These are phyloP conservation scores for Cochlearius cochlearius DNA, from an alignment of 2,113 vertebrate genomes.

Conservation along the genomic window DNA sequence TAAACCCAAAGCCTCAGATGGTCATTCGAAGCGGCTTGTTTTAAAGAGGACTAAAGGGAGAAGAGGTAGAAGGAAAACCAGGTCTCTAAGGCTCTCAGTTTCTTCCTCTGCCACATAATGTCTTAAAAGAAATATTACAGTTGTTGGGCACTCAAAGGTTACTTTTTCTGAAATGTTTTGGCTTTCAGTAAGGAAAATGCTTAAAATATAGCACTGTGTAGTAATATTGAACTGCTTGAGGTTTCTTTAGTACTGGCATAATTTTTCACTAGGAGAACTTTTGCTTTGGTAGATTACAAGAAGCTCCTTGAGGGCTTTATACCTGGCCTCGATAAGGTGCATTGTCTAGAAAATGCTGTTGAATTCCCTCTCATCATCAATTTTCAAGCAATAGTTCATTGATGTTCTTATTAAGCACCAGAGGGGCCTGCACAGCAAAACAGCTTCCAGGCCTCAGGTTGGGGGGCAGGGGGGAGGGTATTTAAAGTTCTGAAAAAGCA, in stretches of 20 bases:
- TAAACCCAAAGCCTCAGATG: background rate
- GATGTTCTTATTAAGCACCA: background rate
- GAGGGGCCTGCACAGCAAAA: background rate
- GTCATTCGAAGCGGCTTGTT: background rate
- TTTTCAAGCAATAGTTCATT: background rate
- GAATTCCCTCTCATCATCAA: background rate
- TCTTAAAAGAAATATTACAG: background rate
- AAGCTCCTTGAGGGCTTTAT: background rate
- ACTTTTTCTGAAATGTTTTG: background rate
- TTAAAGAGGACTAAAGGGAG: background rate
- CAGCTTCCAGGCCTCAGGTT: background rate
- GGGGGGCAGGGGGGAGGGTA: background rate
- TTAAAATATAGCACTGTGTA: background rate
- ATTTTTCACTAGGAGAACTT: constrained; percentile 1
- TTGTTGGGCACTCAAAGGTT: background rate
- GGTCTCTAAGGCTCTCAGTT: background rate
- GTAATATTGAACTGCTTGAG: background rate
- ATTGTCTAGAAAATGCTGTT: background rate
- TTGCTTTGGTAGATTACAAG: background rate
- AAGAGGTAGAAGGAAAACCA: background rate
- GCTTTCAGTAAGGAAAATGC: background rate
- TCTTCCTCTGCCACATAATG: background rate
- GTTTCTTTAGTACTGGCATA: background rate
- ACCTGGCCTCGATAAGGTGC: background rate
- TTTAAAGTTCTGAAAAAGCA: background rate